phyloP scores from a whole-genome alignment of 2,113 vertebrate species.

The Ia io region DNA sequence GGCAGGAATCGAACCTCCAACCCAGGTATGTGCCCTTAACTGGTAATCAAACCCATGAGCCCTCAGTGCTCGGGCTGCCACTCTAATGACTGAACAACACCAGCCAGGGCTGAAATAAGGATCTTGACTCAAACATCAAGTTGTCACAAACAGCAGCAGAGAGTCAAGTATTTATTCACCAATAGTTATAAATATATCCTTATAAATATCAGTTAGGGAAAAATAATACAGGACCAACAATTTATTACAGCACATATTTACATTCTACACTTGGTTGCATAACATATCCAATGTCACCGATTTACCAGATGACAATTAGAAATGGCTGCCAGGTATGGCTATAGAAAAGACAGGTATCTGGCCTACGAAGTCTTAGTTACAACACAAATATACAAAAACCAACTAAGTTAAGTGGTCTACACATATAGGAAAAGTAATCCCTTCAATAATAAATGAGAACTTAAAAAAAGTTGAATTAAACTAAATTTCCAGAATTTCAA shows the following conservation, averaged over 20 bases:
- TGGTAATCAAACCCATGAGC: too few relatives aligned
- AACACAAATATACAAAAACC: constrained; percentile 3
- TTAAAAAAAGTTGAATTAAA: constrained; percentile 5
- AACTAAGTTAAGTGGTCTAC: background rate
- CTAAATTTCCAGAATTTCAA: background rate
- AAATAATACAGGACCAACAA: background rate
- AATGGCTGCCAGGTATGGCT: background rate
- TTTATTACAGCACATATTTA: background rate
- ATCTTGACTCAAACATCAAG: constrained; percentile 13
- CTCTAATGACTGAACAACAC: too few relatives aligned
- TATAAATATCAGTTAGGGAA: constrained; percentile 31
- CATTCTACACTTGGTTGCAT: background rate
- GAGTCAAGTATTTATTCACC: constrained; percentile 12
- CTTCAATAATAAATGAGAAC: background rate
- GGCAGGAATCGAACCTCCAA: too few relatives aligned
- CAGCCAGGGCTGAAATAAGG: background rate
- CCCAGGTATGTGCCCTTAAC: too few relatives aligned
- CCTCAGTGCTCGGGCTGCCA: too few relatives aligned
- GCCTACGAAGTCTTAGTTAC: background rate
- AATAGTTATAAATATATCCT: background rate
- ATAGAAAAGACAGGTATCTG: background rate
- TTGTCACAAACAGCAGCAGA: background rate
- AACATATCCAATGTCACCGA: background rate
- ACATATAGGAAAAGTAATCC: background rate
- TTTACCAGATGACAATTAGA: background rate